phyloP scores from a whole-genome alignment of 2,797 vertebrate genomes.

The Prionace glauca region DNA sequence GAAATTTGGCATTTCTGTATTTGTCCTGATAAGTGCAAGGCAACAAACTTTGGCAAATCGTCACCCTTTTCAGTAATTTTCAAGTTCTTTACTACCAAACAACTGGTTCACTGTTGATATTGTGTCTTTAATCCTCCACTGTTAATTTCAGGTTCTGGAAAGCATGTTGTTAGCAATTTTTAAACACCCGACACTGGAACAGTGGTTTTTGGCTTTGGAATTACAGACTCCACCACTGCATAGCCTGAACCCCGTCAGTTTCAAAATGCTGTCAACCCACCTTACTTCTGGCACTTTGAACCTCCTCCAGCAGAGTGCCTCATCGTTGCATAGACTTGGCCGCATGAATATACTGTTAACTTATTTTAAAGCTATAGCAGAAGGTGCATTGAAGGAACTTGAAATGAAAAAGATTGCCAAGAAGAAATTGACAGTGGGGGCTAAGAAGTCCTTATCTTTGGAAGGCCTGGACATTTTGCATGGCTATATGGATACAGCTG shows the following conservation, averaged over 20 bases:
- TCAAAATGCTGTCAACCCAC: conserved; percentile 66
- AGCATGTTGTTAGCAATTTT: conserved; percentile 64
- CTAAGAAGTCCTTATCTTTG: conserved; percentile 57
- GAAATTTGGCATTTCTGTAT: too few species aligned
- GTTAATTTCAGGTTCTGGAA: conserved; percentile 53
- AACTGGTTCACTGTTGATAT: background rate
- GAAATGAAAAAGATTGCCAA: conserved; percentile 30
- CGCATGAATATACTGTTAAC: conserved; percentile 53
- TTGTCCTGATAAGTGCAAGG: too few species aligned
- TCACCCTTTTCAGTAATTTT: too few species aligned
- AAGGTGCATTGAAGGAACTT: conserved; percentile 65
- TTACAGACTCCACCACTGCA: conserved; percentile 62
- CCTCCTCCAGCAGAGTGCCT: conserved; percentile 60
- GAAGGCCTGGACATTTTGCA: conserved; percentile 67
- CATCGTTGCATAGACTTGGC: conserved; percentile 50
- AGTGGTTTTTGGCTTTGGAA: conserved; percentile 86
- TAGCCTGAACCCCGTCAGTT: conserved; percentile 64
- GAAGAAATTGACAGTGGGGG: background rate
- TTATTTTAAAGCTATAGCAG: conserved; percentile 62
- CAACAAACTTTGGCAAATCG: too few species aligned
- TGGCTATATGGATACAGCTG: conserved; percentile 57
- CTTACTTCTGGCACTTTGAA: conserved; percentile 60
- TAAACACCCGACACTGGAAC: conserved; percentile 73
- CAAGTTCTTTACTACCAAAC: too few species aligned
- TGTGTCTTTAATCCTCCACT: background rate